These are phyloP conservation scores for Scyliorhinus canicula DNA, from an alignment of 2,797 vertebrate species.

Conservation along the genomic window DNA sequence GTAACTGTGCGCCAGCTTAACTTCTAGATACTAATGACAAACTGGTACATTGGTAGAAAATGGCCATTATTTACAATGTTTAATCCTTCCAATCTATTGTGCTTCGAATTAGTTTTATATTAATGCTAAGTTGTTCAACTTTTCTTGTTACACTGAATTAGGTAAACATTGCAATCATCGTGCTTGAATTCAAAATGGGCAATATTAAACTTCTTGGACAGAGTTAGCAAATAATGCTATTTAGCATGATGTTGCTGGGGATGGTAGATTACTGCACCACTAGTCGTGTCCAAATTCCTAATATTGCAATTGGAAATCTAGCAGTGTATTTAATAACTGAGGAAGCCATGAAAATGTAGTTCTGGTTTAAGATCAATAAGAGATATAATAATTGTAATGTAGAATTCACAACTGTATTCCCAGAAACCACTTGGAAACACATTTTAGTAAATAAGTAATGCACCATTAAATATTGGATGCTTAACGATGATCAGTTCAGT, in stretches of 20 bases:
- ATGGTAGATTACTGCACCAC: neutral
- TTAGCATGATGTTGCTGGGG: neutral
- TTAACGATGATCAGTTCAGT: slow-evolving; percentile 28
- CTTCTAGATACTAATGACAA: neutral
- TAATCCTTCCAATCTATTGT: neutral
- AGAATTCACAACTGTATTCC: neutral
- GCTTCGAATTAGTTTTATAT: neutral
- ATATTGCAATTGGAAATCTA: slow-evolving; percentile 3
- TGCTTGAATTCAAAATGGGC: neutral
- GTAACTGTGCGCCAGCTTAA: neutral
- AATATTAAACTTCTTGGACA: neutral
- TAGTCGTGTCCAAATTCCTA: neutral
- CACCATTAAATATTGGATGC: slow-evolving; percentile 33
- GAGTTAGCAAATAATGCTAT: neutral
- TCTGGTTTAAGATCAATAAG: slow-evolving; percentile 1
- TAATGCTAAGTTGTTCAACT: neutral
- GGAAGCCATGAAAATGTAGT: neutral
- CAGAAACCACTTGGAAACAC: neutral
- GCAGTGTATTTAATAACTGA: neutral
- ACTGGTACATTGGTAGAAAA: neutral
- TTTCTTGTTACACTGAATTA: neutral
- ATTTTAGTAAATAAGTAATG: slow-evolving; percentile 21
- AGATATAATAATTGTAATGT: neutral
- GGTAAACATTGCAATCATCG: neutral
- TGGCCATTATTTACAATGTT: neutral